Base-by-base conservation (phyloP, 2,888 invertebrate species). In the Campoletis raptor region DNA sequence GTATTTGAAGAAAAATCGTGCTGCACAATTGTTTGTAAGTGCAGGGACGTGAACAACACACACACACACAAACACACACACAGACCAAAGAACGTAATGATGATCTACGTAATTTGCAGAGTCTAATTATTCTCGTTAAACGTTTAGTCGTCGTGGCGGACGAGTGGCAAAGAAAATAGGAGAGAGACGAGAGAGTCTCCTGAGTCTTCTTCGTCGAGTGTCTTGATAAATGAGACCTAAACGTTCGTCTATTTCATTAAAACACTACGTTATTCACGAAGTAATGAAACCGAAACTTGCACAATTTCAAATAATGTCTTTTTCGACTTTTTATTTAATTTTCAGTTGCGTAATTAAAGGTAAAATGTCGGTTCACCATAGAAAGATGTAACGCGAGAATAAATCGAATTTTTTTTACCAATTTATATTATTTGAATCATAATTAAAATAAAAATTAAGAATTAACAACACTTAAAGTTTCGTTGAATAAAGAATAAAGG, bases 41-140 rank as follows among this genome's bases (percentile, higher is more conserved):
- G 76, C 76, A 36, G 36, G 76, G 64, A 77, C 36, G 76, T 77
- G 45, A 36, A n/a, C 78, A 37, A 24, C 52, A 64, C 64, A 57
- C n/a, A 30, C 30, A 30, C 30, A 30, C 30, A 30, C 30, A 30
- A 36, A 40, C 52, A 64, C 64, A 40, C n/a, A 40, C 52, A 48
- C 48, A 40, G 10, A 18, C 21, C n/a, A 48, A 73, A 42, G 66
- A 74, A 40, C 52, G 52, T 74, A 67, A 74, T 81, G 30, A 30
- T 67, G 73, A 74, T 81, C 66, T 30, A 72, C 80, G 73, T 74
- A 73, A 81, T 73, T 81, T 74, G 40, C 66, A n/a, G 73, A 80
- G 81, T 67, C 84, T 84, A 74, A 84, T 84, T 84, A 84, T 84
- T 74, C 84, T 84, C 84, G 84, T 84, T 81, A 81, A 81, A 40